These are phyloP conservation scores for Mechanitis messenoides DNA, from an alignment of 2,888 invertebrate species.

Conservation along the genomic window DNA sequence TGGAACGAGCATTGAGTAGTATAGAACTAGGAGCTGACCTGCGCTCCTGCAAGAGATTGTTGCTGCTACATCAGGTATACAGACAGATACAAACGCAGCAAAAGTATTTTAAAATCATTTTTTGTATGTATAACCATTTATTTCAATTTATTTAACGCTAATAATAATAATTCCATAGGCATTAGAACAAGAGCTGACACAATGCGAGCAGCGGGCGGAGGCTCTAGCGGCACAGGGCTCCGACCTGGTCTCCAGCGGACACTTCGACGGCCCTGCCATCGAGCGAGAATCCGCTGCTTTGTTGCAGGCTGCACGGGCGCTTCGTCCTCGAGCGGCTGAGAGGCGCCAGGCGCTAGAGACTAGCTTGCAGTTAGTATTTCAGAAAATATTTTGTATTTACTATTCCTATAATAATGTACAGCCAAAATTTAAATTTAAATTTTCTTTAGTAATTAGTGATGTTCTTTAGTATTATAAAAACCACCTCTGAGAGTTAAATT, in stretches of 20 bases:
- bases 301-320: constrained; percentile 80
- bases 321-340: constrained; percentile 83
- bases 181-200: constrained; percentile 89
- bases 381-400: too few species aligned
- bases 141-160: too few species aligned
- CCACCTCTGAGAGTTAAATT: too few species aligned
- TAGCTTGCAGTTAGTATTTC: constrained; percentile 53
- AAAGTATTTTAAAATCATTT: too few species aligned
- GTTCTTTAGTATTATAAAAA: too few species aligned
- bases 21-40: constrained; percentile 92
- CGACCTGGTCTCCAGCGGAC: constrained; percentile 94
- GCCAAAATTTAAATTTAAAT: too few species aligned
- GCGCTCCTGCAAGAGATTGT: constrained; percentile 91
- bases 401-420: too few species aligned
- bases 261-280: constrained; percentile 95
- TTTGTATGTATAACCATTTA: too few species aligned
- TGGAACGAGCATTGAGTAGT: constrained; percentile 86
- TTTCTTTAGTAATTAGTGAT: too few species aligned
- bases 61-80: constrained; percentile 89
- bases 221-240: constrained; percentile 87
- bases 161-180: constrained; percentile 50
- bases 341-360: constrained; percentile 85
- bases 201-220: constrained; percentile 88
- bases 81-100: not conserved
- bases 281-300: constrained; percentile 85